Conservation (phyloP, 1,140 invertebrate species). For the Periplaneta americana region DNA sequence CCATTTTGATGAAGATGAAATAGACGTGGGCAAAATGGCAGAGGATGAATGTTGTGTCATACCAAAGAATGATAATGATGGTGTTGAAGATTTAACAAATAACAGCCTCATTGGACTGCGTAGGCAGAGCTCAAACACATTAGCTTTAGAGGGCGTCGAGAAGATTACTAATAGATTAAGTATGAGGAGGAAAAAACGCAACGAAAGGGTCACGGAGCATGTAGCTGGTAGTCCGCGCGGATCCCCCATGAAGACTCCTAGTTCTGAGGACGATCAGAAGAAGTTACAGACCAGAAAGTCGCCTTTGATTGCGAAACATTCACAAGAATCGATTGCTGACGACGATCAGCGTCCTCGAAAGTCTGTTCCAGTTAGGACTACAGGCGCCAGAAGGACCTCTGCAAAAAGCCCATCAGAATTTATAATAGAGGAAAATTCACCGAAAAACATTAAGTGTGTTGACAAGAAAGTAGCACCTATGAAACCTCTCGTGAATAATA, state of each 20-base stretch:
- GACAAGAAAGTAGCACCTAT: not conserved
- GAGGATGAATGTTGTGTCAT: slow-evolving; percentile 23
- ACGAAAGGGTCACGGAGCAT: not conserved
- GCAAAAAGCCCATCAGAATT: not conserved
- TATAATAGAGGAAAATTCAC: not conserved
- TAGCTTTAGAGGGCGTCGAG: not conserved
- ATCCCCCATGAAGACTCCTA: slow-evolving; percentile 9
- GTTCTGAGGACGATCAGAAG: not conserved
- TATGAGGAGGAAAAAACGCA: slow-evolving; percentile 5
- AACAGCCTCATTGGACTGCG: slow-evolving; percentile 24
- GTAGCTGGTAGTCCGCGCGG: slow-evolving; percentile 27
- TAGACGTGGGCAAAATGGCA: slow-evolving; percentile 2
- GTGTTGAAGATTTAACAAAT: slow-evolving; percentile 21
- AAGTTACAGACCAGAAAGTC: not conserved
- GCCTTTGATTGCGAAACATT: not conserved
- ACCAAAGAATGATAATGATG: slow-evolving; percentile 14
- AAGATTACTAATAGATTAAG: not conserved
- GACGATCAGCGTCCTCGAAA: not conserved
- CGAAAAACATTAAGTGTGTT: not conserved
- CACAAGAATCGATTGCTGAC: not conserved
- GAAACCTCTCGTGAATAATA: not conserved
- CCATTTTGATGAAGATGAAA: slow-evolving; percentile 10
- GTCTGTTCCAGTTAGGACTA: not conserved
- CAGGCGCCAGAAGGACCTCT: not conserved
- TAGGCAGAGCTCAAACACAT: not conserved